Percentiles rank a stretch among this genome's conserved stretches.
These are phyloP conservation scores for Penaeus chinensis DNA, from an alignment of 1,140 invertebrate species.

Conservation along the genomic window DNA sequence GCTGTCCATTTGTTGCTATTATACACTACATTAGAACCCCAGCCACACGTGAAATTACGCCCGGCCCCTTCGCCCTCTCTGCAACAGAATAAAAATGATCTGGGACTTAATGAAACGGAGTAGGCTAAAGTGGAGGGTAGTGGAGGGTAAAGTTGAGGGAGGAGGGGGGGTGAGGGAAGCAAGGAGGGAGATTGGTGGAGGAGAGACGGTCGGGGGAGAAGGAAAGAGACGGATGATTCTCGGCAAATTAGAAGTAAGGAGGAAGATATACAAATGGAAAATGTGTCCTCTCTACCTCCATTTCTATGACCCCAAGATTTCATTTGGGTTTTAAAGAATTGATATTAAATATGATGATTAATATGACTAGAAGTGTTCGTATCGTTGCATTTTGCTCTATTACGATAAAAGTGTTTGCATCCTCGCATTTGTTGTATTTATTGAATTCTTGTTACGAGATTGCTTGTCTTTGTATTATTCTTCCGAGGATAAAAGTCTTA, in stretches of 20 bases:
- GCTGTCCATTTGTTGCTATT: conserved; percentile 61
- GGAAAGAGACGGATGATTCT: background rate
- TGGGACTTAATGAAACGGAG: conserved; percentile 52
- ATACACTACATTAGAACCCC: conserved; percentile 60
- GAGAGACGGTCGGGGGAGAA: background rate
- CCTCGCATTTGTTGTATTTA: no score
- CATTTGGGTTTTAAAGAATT: no score
- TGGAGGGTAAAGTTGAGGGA: conserved; percentile 33
- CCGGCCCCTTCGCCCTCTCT: conserved; percentile 54
- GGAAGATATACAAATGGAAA: background rate
- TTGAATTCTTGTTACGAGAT: no score
- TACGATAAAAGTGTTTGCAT: no score
- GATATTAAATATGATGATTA: no score
- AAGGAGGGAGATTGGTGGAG: background rate
- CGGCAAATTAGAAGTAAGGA: background rate
- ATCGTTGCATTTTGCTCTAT: no score
- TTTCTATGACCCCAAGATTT: no score
- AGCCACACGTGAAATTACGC: conserved; percentile 61
- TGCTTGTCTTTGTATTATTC: no score
- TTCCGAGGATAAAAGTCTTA: no score
- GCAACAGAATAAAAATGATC: conserved; percentile 59
- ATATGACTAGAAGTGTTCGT: no score
- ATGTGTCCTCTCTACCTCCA: no score
- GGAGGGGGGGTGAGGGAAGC: background rate
- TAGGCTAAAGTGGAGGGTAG: conserved; percentile 42